phyloP scores from a whole-genome alignment of 2,797 vertebrate species.

The Rhynchotus rufescens region DNA sequence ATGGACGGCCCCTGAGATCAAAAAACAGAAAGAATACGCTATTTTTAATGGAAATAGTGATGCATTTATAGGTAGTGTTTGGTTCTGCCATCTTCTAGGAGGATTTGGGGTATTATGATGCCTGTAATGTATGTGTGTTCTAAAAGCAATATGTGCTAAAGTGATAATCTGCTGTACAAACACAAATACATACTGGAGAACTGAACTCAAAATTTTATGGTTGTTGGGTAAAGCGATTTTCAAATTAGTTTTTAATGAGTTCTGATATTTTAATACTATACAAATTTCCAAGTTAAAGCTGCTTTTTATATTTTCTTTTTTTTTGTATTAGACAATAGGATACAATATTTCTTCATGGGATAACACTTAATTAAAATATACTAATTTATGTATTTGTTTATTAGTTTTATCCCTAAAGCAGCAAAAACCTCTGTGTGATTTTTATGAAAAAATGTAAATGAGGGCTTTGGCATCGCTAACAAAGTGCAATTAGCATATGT shows the following conservation, averaged over 20 bases:
- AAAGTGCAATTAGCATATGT: constrained; percentile 81
- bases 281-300: constrained; percentile 75
- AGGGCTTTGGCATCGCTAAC: constrained; percentile 79
- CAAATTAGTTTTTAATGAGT: constrained; percentile 84
- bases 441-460: constrained; percentile 86
- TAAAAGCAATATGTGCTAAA: background rate
- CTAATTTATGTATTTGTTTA: constrained; percentile 87
- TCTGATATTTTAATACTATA: constrained; percentile 79
- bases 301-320: background rate
- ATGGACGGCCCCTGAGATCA: background rate
- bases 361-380: constrained; percentile 85
- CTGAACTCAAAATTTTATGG: constrained; percentile 44
- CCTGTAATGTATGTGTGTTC: background rate
- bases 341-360: constrained; percentile 79
- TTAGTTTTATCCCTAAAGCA: constrained; percentile 85
- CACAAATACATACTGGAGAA: constrained; percentile 43
- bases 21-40: background rate
- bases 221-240: constrained; percentile 76
- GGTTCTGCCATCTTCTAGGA: background rate
- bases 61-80: background rate
- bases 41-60: constrained; percentile 7
- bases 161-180: constrained; percentile 24
- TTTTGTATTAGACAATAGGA: constrained; percentile 71
- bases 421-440: constrained; percentile 73
- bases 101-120: background rate